Conservation (phyloP, 2,113 vertebrate genomes). For the Podarcis muralis region DNA sequence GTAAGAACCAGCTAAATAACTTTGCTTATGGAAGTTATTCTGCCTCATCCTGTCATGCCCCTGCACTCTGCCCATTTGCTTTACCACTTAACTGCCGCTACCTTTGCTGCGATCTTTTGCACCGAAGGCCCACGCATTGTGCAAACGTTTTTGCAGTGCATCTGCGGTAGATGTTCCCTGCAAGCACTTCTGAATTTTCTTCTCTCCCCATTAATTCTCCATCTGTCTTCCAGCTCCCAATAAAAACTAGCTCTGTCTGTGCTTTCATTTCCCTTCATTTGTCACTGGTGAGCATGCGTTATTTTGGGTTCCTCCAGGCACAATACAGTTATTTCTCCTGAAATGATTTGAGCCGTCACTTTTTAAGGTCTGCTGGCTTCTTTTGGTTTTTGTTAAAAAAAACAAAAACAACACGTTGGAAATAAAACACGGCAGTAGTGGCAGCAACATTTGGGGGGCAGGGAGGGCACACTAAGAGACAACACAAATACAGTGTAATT, state of each 20-base stretch:
- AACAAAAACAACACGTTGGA: neutral
- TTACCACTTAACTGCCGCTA: neutral
- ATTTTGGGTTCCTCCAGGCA: neutral
- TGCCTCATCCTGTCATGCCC: neutral
- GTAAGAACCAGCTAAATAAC: neutral
- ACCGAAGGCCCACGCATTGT: neutral
- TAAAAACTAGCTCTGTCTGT: slow-evolving; percentile 10
- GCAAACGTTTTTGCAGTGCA: neutral
- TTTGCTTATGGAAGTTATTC: neutral
- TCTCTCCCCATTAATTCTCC: neutral
- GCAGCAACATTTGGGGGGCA: neutral
- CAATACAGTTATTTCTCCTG: neutral
- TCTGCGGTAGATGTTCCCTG: neutral
- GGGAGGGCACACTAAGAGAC: no score
- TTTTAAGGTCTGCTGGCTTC: neutral
- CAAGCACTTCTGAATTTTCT: neutral
- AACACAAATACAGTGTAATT: neutral
- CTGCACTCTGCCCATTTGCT: neutral
- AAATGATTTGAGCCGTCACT: neutral
- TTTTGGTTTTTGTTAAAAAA: neutral
- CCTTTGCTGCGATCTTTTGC: neutral
- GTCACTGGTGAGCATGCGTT: neutral
- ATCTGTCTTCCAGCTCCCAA: slow-evolving; percentile 10
- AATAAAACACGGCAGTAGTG: neutral
- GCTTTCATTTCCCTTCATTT: neutral